Conservation (phyloP, 2,113 vertebrate genomes). For the Proterorhinus semilunaris region DNA sequence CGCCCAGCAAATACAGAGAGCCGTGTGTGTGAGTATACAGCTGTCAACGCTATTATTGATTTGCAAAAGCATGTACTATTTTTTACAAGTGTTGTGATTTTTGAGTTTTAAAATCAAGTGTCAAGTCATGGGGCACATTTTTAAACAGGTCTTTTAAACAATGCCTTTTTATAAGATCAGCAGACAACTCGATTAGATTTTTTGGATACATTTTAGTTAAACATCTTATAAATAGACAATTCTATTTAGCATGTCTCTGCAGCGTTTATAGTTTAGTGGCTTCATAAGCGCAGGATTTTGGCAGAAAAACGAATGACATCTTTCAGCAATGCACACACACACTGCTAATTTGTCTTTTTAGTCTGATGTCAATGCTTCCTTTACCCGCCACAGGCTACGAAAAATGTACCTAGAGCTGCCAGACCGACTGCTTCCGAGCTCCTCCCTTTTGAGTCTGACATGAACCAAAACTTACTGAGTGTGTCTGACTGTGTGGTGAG, state of each 20-base stretch:
- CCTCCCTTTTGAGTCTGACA: conserved; percentile 24
- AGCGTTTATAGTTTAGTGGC: conserved; percentile 36
- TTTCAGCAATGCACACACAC: conserved; percentile 22
- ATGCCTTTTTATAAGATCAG: no score
- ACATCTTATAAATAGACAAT: background rate
- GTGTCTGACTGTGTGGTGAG: conserved; percentile 10
- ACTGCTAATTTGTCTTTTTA: conserved; percentile 23
- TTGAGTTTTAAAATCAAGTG: no score
- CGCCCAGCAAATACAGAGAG: conserved; percentile 57
- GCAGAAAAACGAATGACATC: conserved; percentile 46
- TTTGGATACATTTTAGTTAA: no score
- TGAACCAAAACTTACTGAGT: conserved; percentile 10
- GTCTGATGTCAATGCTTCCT: conserved; percentile 35
- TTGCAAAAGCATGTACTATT: background rate
- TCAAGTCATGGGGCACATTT: no score
- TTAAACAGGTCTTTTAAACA: no score
- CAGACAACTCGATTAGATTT: no score
- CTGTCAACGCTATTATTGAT: background rate
- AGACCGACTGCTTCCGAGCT: conserved; percentile 24
- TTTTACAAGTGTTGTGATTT: no score
- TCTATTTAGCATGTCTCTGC: conserved; percentile 24
- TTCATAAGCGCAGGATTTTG: conserved; percentile 32
- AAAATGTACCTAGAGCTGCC: conserved; percentile 41
- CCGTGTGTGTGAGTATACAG: conserved; percentile 80
- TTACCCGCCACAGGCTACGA: conserved; percentile 38